A percentile compares a stretch with the other conserved stretches of the same genome.
These are phyloP conservation scores for Phaethornis superciliosus DNA, from an alignment of 2,113 vertebrate species.

Conservation along the genomic window DNA sequence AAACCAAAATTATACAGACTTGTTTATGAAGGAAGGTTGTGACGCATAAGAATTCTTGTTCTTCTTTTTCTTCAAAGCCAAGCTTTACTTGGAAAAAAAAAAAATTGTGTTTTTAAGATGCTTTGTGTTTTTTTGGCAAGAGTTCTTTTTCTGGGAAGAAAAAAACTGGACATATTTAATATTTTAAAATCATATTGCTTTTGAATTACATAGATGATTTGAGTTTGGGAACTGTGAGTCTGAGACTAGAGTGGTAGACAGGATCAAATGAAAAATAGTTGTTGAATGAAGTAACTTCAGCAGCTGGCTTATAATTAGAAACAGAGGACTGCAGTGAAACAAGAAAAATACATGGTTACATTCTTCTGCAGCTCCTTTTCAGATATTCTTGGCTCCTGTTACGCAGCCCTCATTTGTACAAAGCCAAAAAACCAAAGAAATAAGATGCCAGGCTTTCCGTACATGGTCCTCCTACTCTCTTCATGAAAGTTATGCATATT, in stretches of 20 bases:
- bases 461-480: neutral
- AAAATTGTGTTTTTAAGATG: neutral
- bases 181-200: neutral
- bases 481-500: neutral
- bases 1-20: neutral
- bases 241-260: neutral
- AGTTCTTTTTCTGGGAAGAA: neutral
- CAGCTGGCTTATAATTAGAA: slow-evolving; percentile 67
- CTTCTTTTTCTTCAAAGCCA: neutral
- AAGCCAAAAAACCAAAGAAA: neutral
- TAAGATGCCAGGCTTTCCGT: neutral
- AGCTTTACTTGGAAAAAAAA: neutral
- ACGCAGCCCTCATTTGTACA: neutral
- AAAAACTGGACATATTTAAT: neutral
- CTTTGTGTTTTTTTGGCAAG: neutral
- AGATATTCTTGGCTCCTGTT: slow-evolving; percentile 31
- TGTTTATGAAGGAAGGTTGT: neutral
- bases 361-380: slow-evolving; percentile 24
- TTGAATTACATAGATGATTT: neutral
- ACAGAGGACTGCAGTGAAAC: slow-evolving; percentile 29
- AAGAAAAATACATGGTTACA: slow-evolving; percentile 51
- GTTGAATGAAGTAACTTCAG: slow-evolving; percentile 57
- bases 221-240: neutral
- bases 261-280: slow-evolving; percentile 60
- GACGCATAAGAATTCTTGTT: neutral